These are phyloP conservation scores for Corella eumyota DNA, from an alignment of 23 tunicate species.

Conservation along the genomic window DNA sequence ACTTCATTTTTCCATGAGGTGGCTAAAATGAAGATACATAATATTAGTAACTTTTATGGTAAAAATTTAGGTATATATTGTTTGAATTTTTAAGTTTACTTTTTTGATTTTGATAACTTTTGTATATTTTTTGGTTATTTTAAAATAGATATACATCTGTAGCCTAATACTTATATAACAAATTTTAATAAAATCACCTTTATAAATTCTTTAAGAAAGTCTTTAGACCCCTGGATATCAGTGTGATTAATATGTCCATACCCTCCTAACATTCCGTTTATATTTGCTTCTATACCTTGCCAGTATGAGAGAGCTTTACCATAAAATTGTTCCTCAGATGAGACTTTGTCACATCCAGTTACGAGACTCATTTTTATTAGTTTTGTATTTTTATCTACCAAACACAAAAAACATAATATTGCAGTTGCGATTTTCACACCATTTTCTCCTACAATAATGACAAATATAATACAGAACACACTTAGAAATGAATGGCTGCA, in stretches of 20 bases:
- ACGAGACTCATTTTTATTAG: conserved; percentile 42
- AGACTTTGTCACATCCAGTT: conserved; percentile 40
- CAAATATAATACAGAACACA: background rate
- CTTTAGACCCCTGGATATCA: conserved; percentile 42
- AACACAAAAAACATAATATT: too few relatives aligned
- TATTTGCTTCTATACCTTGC: conserved; percentile 53
- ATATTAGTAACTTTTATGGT: too few relatives aligned
- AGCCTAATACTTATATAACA: too few relatives aligned
- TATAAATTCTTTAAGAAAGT: conserved; percentile 38
- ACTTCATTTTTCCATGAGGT: conserved; percentile 3
- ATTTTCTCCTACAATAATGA: background rate
- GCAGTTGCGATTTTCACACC: too few relatives aligned
- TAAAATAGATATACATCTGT: too few relatives aligned
- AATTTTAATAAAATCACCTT: too few relatives aligned
- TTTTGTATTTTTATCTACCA: background rate
- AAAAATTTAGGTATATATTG: too few relatives aligned
- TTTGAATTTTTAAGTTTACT: too few relatives aligned
- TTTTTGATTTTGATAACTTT: too few relatives aligned
- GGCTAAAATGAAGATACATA: too few relatives aligned
- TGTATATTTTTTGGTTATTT: too few relatives aligned
- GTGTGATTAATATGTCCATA: conserved; percentile 38
- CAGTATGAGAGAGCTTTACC: conserved; percentile 74
- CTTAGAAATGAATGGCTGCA: background rate
- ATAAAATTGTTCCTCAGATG: conserved; percentile 51
- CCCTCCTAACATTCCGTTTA: conserved; percentile 91